Evolutionary conservation across 2,888 invertebrate species (phyloP), one percentile per base, ranked within the genome.

Genomic region (Dugesia japonica): DNA sequence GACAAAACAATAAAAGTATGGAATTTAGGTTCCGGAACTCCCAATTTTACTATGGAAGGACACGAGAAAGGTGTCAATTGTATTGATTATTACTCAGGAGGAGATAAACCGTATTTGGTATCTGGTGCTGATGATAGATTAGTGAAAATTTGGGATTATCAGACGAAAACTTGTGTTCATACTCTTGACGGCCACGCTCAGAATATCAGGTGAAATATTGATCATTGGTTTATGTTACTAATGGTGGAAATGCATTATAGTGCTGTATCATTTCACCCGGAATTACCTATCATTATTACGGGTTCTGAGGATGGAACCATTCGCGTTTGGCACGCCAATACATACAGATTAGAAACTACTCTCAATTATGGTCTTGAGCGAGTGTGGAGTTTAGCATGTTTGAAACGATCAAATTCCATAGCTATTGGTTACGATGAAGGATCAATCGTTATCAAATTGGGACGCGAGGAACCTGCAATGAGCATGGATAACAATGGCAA

Each of bases 11-110:
- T 99, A 27, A 1, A 78, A 89, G 91, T 94, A 0, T 99, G 98
- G 98, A 97, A 98, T 83, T 87, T 99, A 72, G 98, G 98, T 0
- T 94, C 95, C 0, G 90, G 91, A n/a, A 90, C 90, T 20, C 92
- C 97, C 0, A 98, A 98, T 86, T 98, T 98, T 85, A 97, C 98
- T 0, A 86, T 98, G 28, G 97, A 98, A 82, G 97, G 87, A 0
- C 98, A 98, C 82, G 95, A 95, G 81, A 97, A 97, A 83, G 98
- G 98, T 28, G 94, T 97, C 0, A 99, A 99, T 85, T 97, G 97
- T 85, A 93, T 98, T 0, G 97, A 98, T 85, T 99, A 98, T 83
- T 99, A 98, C 84, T 92, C 94, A 82, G 97, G 94, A 7, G 97
- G 95, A 1, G 98, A 99, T 83, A 99, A 99, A 82, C 98, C 98